Conservation (phyloP, 1,140 invertebrate genomes). For the Centruroides sculpturatus region DNA sequence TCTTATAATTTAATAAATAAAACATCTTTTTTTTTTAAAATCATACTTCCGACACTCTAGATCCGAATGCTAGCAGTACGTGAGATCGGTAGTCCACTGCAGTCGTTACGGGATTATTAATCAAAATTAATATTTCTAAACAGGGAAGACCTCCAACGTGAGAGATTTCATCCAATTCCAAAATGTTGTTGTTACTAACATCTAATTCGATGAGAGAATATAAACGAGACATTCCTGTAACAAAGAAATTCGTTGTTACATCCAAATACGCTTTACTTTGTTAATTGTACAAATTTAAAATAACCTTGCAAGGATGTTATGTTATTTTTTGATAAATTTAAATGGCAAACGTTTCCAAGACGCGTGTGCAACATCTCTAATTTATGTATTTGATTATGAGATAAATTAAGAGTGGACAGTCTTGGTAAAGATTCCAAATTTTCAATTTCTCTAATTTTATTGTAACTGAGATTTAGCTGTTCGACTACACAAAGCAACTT, state of each 20-base stretch:
- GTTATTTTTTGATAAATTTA: slow-evolving; percentile 77
- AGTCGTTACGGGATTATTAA: slow-evolving; percentile 75
- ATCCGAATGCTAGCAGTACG: slow-evolving; percentile 66
- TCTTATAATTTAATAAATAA: slow-evolving; percentile 14
- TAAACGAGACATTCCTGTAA: slow-evolving; percentile 55
- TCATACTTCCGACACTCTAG: slow-evolving; percentile 37
- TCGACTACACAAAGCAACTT: slow-evolving; percentile 60
- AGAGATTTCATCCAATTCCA: slow-evolving; percentile 62
- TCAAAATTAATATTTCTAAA: slow-evolving; percentile 66
- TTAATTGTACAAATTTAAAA: background rate
- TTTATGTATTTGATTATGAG: slow-evolving; percentile 48
- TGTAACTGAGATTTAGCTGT: slow-evolving; percentile 51
- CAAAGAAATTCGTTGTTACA: background rate
- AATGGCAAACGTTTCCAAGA: slow-evolving; percentile 69
- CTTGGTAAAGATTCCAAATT: slow-evolving; percentile 62
- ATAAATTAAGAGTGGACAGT: slow-evolving; percentile 56
- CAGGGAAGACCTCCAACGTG: slow-evolving; percentile 65
- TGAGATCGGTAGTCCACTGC: slow-evolving; percentile 79
- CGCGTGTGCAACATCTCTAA: slow-evolving; percentile 65
- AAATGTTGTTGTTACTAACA: slow-evolving; percentile 69
- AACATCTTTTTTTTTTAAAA: background rate
- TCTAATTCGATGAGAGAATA: slow-evolving; percentile 71
- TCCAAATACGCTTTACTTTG: no score
- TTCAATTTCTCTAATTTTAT: slow-evolving; percentile 54
- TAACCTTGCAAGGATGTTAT: slow-evolving; percentile 48